phyloP scores from a whole-genome alignment of 2,888 invertebrate species.

The Trachelus iudaicus region DNA sequence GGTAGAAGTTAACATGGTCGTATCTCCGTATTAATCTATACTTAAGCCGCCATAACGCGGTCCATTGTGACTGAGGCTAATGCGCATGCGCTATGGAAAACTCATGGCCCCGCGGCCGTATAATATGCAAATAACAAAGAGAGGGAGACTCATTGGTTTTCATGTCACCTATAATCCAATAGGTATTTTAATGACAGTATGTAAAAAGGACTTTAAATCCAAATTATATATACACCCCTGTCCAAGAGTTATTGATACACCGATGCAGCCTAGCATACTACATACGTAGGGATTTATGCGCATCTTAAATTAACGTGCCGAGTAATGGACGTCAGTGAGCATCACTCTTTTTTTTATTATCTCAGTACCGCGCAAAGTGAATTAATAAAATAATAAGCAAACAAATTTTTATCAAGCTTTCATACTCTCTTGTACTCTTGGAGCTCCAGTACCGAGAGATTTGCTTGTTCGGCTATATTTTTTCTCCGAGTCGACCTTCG shows the following conservation, averaged over 20 bases:
- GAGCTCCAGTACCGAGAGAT: not conserved
- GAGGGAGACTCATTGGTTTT: not conserved
- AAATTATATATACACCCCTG: not conserved
- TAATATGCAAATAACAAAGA: not conserved
- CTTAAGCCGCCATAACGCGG: not conserved
- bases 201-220: not conserved
- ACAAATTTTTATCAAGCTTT: not conserved
- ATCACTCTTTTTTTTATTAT: not conserved
- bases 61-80: not conserved
- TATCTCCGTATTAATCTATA: conserved; percentile 22
- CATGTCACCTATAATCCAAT: not conserved
- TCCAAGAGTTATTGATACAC: not conserved
- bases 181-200: not conserved
- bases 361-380: not conserved
- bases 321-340: not conserved
- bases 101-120: not conserved
- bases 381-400: not conserved
- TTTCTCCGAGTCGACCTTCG: not conserved
- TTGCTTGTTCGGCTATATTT: not conserved
- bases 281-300: not conserved
- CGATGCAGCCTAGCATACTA: not conserved
- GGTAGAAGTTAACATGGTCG: conserved; percentile 12
- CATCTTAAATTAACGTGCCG: not conserved
- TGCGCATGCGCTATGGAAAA: not conserved
- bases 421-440: not conserved